Evolutionary conservation across 30 jellyfish, hydroid and myxozoan genomes (phyloP), one percentile per base, ranked within the genome.

Genomic region (Mastigias papua): DNA sequence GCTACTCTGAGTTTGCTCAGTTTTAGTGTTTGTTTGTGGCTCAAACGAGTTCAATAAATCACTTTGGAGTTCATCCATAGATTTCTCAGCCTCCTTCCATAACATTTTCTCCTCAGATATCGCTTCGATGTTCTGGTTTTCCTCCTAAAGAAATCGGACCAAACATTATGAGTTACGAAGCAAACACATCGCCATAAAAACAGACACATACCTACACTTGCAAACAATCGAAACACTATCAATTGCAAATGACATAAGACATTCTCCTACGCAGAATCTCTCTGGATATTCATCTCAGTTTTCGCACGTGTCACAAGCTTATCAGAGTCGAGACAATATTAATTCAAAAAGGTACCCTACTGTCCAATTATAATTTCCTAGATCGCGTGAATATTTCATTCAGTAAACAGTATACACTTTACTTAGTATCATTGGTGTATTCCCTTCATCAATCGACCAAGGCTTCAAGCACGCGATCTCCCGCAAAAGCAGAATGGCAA

Each of bases 71-170:
- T 85, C 89, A 6, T 81, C 82, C 94, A 85, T 85, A 16, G 73
- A 30, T 20, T 85, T 37, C 68, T 85, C 94, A 34, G 94, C 94
- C 61, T 85, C 94, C 25, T 73, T 73, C 94, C 94, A 85, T n/a
- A 85, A 65, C 28, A 69, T 60, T 7, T 60, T 79, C 48, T 57
- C 94, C 29, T 85, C 94, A 19, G 13, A 37, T 34, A 61, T 54
- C 2, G 42, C 34, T 2, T 48, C 48, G 23, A 72, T 20, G 46
- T 72, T 35, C 63, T 72, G 60, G 16, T 0, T 33, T 30, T 69
- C 80, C 80, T 0, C 80, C 80, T 69, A 8, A 17, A 69, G n/a
- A 69, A 65, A 65, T 11, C 67, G 17, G 67, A 11, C 3, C 26
- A 54, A 2, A 15, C 54, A 42, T 42, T 42, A 15, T 15, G 7